A percentile compares a stretch with the other conserved stretches of the same genome.
Conservation (phyloP, 2,113 vertebrate species). For the Empidonax traillii region DNA sequence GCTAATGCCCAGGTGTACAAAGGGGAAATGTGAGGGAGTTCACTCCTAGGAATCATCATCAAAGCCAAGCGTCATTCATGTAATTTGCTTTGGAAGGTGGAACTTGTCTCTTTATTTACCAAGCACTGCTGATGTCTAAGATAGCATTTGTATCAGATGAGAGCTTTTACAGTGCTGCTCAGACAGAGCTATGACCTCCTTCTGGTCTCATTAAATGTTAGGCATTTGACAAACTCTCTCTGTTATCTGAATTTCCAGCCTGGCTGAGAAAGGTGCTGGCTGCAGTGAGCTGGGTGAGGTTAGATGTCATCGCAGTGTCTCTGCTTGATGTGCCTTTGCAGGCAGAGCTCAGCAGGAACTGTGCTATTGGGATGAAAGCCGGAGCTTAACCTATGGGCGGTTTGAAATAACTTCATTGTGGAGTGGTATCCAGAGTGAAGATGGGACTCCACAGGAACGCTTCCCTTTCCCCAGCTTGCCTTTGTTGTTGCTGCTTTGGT, state of each 20-base stretch:
- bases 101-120: conserved; percentile 28
- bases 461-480: conserved; percentile 62
- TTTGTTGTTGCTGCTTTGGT: conserved; percentile 58
- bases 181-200: conserved; percentile 2
- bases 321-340: conserved; percentile 56
- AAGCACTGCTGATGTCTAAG: not conserved
- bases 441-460: conserved; percentile 63
- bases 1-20: conserved; percentile 44
- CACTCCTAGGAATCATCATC: not conserved
- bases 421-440: conserved; percentile 62
- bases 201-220: conserved; percentile 15
- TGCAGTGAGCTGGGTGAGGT: conserved; percentile 26
- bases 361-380: conserved; percentile 54
- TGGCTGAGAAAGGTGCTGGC: conserved; percentile 50
- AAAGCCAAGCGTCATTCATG: conserved; percentile 23
- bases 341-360: conserved; percentile 45
- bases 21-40: not conserved
- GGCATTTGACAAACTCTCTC: not conserved
- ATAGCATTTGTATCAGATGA: conserved; percentile 9
- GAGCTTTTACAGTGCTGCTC: conserved; percentile 18
- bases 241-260: conserved; percentile 14
- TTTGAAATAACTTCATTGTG: conserved; percentile 60
- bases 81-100: conserved; percentile 20
- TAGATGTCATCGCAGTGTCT: conserved; percentile 47
- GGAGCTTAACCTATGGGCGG: conserved; percentile 40